These are phyloP conservation scores for Mesorhabditis sp. DNA, from an alignment of 2,888 invertebrate species.

Conservation along the genomic window DNA sequence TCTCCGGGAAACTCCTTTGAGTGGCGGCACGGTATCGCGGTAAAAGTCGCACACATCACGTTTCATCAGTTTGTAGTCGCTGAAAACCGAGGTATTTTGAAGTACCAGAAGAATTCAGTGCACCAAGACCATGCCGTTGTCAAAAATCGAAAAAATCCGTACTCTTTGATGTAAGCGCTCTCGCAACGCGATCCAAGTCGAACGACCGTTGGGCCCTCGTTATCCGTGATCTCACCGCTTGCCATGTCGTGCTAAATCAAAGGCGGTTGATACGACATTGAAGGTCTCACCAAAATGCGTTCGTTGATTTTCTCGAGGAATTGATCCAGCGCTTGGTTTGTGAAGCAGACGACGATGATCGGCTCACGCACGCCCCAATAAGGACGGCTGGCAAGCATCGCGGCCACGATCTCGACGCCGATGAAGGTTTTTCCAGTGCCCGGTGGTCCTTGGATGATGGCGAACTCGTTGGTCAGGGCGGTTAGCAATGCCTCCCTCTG, in stretches of 20 bases:
- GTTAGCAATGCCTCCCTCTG: conserved; percentile 70
- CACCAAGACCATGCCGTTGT: too few species aligned
- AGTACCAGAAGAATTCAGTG: too few species aligned
- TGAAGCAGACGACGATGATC: conserved; percentile 76
- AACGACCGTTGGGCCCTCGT: conserved; percentile 15
- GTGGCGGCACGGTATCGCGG: too few species aligned
- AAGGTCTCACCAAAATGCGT: not conserved
- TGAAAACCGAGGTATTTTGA: too few species aligned
- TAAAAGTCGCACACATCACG: too few species aligned
- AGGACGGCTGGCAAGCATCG: conserved; percentile 33
- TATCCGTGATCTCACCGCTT: not conserved
- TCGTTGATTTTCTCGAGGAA: conserved; percentile 70
- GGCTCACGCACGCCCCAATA: conserved; percentile 59
- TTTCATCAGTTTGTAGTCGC: too few species aligned
- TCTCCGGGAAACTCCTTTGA: too few species aligned
- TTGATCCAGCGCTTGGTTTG: conserved; percentile 82
- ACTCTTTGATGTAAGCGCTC: conserved; percentile 8
- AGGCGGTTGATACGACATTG: not conserved
- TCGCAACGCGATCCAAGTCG: conserved; percentile 21
- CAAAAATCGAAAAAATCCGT: not conserved
- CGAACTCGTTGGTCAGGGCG: conserved; percentile 13
- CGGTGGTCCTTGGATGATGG: conserved; percentile 19
- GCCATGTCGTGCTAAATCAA: not conserved
- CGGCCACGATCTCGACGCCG: conserved; percentile 30
- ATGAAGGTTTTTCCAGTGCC: conserved; percentile 39